These are phyloP conservation scores for Neelides folsomi DNA, from an alignment of 2,888 invertebrate genomes.

Conservation along the genomic window DNA sequence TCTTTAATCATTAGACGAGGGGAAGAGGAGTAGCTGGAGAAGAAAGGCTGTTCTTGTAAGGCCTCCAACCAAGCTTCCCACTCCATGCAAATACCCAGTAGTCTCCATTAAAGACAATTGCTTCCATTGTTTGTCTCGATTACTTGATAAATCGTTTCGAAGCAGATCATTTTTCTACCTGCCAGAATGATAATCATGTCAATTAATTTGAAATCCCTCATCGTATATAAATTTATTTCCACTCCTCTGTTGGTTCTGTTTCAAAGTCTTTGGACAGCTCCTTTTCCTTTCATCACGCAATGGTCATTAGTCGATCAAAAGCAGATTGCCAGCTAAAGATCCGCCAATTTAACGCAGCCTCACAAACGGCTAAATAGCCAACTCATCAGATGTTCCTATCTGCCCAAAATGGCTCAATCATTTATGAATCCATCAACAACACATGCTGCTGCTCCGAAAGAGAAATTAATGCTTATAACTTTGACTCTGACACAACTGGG, in stretches of 20 bases:
- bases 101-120: conserved; percentile 15
- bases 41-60: not conserved
- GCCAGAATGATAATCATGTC: conserved; percentile 31
- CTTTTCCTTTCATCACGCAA: too few relatives aligned
- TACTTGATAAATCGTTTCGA: conserved; percentile 27
- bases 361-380: too few relatives aligned
- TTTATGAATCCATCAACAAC: too few relatives aligned
- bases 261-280: not conserved
- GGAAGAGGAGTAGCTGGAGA: not conserved
- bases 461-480: too few relatives aligned
- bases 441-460: too few relatives aligned
- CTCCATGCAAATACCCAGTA: not conserved
- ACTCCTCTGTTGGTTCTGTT: not conserved
- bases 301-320: too few relatives aligned
- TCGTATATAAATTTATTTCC: conserved; percentile 1
- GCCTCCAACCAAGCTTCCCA: not conserved
- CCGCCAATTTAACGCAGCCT: too few relatives aligned
- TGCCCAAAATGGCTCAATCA: too few relatives aligned
- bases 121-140: conserved; percentile 26
- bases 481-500: too few relatives aligned
- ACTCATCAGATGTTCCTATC: too few relatives aligned
- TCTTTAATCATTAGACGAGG: conserved; percentile 5
- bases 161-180: conserved; percentile 29
- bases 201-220: conserved; percentile 16
- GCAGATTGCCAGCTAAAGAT: too few relatives aligned